Evolutionary conservation across 2,797 vertebrate species (phyloP).

Genomic region (Sebastes cheni): DNA sequence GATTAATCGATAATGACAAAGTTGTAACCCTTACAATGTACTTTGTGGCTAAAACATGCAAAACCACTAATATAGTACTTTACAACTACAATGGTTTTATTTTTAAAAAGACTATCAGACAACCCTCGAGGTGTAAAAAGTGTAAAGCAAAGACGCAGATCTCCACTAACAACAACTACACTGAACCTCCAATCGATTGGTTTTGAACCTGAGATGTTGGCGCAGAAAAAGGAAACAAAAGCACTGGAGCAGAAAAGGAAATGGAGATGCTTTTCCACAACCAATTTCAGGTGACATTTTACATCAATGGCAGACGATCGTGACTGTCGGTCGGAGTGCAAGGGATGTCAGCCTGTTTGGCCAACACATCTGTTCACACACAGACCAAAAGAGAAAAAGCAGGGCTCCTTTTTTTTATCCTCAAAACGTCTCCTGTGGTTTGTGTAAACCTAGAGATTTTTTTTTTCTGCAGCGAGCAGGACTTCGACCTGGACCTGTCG

Average conservation of each 20-base stretch:
- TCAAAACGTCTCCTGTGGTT: conserved; percentile 20
- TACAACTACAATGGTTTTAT: neutral
- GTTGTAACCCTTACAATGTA: neutral
- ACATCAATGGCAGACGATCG: conserved; percentile 60
- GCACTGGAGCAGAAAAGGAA: conserved; percentile 45
- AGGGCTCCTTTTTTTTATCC: conserved; percentile 8
- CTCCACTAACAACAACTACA: neutral
- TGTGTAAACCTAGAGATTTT: conserved; percentile 40
- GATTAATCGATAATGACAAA: neutral
- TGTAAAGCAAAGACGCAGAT: conserved; percentile 9
- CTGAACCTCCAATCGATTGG: neutral
- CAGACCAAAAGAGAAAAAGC: conserved; percentile 31
- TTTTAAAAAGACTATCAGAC: neutral
- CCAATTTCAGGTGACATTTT: conserved; percentile 76
- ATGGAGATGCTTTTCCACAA: conserved; percentile 56
- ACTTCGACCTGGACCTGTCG: conserved; percentile 45
- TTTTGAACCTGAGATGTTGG: conserved; percentile 27
- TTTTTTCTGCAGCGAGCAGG: conserved; percentile 15
- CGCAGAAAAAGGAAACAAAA: conserved; percentile 45
- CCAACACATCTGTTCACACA: conserved; percentile 30
- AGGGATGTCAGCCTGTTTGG: conserved; percentile 51
- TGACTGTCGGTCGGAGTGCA: conserved; percentile 50
- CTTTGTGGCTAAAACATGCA: neutral
- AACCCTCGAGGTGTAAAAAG: neutral
- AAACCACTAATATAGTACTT: neutral